Percentiles rank a stretch among this genome's conserved stretches.
phyloP scores from a whole-genome alignment of 1,140 invertebrate species.

The Musca domestica region DNA sequence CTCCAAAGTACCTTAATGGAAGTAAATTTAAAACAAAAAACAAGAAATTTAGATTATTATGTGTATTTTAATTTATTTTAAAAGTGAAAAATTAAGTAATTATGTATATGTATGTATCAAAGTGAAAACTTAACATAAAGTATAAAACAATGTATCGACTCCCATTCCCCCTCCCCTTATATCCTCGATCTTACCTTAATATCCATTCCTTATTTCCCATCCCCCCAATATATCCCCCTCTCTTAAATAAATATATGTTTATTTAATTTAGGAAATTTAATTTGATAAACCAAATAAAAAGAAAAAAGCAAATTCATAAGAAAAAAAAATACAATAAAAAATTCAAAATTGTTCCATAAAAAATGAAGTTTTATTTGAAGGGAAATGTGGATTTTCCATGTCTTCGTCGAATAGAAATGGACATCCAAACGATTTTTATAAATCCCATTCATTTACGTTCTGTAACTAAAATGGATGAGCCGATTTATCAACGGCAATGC shows the following conservation, averaged over 20 bases:
- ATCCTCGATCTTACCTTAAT: too few relatives aligned
- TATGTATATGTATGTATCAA: too few relatives aligned
- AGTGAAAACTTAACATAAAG: too few relatives aligned
- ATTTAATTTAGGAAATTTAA: slow-evolving; percentile 20
- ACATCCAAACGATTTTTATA: too few relatives aligned
- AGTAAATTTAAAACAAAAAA: slow-evolving; percentile 2
- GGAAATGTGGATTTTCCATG: too few relatives aligned
- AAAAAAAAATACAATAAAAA: slow-evolving; percentile 7
- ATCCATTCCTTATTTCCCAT: too few relatives aligned
- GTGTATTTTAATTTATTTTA: slow-evolving; percentile 21
- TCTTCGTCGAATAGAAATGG: too few relatives aligned
- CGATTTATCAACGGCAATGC: too few relatives aligned
- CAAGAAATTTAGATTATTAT: background rate
- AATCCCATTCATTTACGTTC: too few relatives aligned
- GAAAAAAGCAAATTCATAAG: background rate
- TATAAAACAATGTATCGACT: background rate
- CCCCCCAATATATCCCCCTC: background rate
- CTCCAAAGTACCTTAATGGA: slow-evolving; percentile 19
- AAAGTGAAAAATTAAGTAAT: slow-evolving; percentile 7
- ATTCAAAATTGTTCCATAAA: background rate
- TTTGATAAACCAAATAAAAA: slow-evolving; percentile 14
- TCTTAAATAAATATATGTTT: slow-evolving; percentile 16
- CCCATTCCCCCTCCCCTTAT: background rate
- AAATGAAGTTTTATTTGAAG: background rate
- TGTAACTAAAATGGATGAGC: too few relatives aligned